Percentiles rank a stretch among this genome's conserved stretches.
phyloP scores from a whole-genome alignment of 2,113 vertebrate species.

The Tachycineta bicolor region DNA sequence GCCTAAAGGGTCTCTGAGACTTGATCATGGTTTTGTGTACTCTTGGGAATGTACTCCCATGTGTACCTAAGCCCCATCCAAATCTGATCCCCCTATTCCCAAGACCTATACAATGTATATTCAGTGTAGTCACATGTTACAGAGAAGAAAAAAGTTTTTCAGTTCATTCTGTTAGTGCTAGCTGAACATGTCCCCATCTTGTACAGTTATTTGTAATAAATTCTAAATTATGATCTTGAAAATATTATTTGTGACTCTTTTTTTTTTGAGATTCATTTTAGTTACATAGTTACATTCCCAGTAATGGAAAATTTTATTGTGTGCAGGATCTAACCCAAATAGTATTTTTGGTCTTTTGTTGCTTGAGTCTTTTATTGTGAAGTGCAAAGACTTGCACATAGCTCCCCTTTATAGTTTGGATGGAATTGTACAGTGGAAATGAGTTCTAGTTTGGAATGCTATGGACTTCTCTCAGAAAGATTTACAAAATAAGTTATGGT shows the following conservation, averaged over 20 bases:
- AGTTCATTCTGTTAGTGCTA: neutral
- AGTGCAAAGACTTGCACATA: neutral
- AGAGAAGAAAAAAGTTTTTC: neutral
- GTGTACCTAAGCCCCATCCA: neutral
- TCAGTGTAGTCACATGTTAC: neutral
- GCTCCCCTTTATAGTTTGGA: neutral
- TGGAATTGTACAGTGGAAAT: neutral
- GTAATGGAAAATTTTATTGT: neutral
- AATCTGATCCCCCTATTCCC: neutral
- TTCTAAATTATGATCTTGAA: neutral
- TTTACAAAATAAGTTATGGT: neutral
- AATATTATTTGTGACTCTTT: neutral
- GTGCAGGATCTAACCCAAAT: neutral
- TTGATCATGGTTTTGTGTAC: neutral
- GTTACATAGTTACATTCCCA: neutral
- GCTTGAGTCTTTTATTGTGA: neutral
- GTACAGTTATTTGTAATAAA: neutral
- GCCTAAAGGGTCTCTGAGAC: neutral
- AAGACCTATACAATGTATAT: neutral
- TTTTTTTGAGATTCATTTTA: neutral
- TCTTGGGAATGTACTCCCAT: neutral
- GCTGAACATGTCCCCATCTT: neutral
- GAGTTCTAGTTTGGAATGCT: neutral
- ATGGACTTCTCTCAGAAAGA: neutral
- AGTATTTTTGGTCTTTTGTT: neutral